phyloP scores from a whole-genome alignment of 2,113 vertebrate genomes.

The Dromiciops gliroides region DNA sequence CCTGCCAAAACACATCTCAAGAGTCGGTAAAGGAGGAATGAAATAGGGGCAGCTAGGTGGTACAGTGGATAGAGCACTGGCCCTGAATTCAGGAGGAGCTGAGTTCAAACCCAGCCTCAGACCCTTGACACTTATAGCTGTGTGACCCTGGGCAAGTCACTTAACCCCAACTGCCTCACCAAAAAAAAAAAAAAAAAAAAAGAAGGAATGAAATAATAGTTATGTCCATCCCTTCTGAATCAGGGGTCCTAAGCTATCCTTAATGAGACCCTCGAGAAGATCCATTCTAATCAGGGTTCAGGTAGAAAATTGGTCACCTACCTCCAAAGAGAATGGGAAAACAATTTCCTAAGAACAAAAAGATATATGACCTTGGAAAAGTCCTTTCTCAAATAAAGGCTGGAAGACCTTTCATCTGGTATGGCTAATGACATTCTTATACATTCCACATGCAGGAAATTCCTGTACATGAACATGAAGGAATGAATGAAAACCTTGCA shows the following conservation, averaged over 20 bases:
- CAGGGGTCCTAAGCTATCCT: too few species aligned
- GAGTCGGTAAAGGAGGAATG: neutral
- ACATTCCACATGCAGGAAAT: neutral
- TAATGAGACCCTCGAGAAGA: neutral
- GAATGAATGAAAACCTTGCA: neutral
- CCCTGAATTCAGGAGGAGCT: too few species aligned
- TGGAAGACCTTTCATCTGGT: neutral
- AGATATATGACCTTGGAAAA: neutral
- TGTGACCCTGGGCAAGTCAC: too few species aligned
- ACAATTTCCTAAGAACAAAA: neutral
- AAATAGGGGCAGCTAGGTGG: too few species aligned
- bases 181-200: too few species aligned
- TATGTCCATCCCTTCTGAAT: neutral
- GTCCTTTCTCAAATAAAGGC: neutral
- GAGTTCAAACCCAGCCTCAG: too few species aligned
- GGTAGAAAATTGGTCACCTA: neutral
- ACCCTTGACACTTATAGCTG: too few species aligned
- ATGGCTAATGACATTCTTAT: neutral
- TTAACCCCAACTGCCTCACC: too few species aligned
- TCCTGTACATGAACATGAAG: neutral
- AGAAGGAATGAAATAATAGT: neutral
- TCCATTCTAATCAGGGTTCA: neutral
- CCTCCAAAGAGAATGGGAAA: neutral
- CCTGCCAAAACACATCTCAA: neutral
- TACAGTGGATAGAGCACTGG: too few species aligned